A percentile compares a stretch with the other conserved stretches of the same genome.
Evolutionary conservation across 2,888 invertebrate genomes (phyloP).

Genomic region (Toxonevra muliebris): DNA sequence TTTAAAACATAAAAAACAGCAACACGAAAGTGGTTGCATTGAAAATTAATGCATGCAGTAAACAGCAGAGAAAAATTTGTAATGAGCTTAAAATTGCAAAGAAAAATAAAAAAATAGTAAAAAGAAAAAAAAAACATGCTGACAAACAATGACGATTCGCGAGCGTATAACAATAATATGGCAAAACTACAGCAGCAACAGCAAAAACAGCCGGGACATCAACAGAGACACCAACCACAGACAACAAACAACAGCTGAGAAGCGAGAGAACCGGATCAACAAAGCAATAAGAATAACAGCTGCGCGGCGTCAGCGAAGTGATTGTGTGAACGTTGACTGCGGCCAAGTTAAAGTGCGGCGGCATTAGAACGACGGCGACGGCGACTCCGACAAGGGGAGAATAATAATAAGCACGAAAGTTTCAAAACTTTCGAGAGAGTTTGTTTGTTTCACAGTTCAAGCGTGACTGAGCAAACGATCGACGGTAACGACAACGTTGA

Average conservation of each 20-base stretch:
- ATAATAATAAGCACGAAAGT: too few relatives aligned
- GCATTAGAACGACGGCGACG: too few relatives aligned
- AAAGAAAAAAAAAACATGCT: slow-evolving; percentile 11
- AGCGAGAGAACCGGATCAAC: not conserved
- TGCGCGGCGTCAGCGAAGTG: too few relatives aligned
- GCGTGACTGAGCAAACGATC: too few relatives aligned
- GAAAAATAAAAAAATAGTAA: not conserved
- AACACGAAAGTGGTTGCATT: not conserved
- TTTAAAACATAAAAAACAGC: not conserved
- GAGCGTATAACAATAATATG: not conserved
- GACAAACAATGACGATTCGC: slow-evolving; percentile 11
- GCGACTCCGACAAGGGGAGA: too few relatives aligned
- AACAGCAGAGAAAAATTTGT: slow-evolving; percentile 13
- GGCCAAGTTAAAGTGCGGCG: too few relatives aligned
- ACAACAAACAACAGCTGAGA: slow-evolving; percentile 8
- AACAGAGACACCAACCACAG: slow-evolving; percentile 9
- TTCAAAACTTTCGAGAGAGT: too few relatives aligned
- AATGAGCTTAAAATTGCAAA: not conserved
- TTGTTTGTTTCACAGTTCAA: too few relatives aligned
- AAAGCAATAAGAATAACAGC: not conserved
- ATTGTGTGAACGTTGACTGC: too few relatives aligned
- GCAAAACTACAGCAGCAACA: slow-evolving; percentile 5
- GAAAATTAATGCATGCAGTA: slow-evolving; percentile 7
- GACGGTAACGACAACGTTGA: too few relatives aligned
- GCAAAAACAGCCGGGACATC: slow-evolving; percentile 6